A percentile compares a stretch with the other conserved stretches of the same genome.
Evolutionary conservation across 2,888 invertebrate species (phyloP).

Genomic region (Imbricaverruca yamaguchii): DNA sequence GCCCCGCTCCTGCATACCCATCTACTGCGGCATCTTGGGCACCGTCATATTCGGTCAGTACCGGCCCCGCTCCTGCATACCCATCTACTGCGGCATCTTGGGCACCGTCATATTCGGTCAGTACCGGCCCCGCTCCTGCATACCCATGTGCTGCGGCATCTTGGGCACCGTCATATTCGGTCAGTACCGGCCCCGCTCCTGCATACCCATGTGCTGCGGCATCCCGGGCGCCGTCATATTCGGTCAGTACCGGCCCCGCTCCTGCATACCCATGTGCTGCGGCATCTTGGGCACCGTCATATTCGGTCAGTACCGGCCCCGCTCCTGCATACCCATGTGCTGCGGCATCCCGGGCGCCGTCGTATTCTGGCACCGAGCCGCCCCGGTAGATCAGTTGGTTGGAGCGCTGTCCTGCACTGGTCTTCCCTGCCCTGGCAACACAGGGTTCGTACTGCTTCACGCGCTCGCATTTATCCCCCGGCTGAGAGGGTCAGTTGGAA

Average conservation of each 20-base stretch:
- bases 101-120: constrained; percentile 14
- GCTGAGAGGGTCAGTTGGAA: too few relatives aligned
- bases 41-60: constrained; percentile 13
- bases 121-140: not conserved
- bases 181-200: not conserved
- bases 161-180: constrained; percentile 14
- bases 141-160: constrained; percentile 21
- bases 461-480: too few relatives aligned
- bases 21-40: constrained; percentile 18
- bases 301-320: not conserved
- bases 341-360: constrained; percentile 12
- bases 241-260: not conserved
- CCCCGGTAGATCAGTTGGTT: too few relatives aligned
- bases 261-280: too few relatives aligned
- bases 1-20: too few relatives aligned
- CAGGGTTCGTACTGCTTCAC: too few relatives aligned
- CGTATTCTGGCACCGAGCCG: too few relatives aligned
- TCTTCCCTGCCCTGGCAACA: too few relatives aligned
- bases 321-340: too few relatives aligned
- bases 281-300: constrained; percentile 16
- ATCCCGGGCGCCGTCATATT: constrained; percentile 6
- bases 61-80: too few relatives aligned
- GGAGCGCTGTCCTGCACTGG: too few relatives aligned
- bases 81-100: constrained; percentile 18
- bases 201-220: too few relatives aligned